phyloP scores from a whole-genome alignment of 2,888 invertebrate species.

The Tipula confusa region DNA sequence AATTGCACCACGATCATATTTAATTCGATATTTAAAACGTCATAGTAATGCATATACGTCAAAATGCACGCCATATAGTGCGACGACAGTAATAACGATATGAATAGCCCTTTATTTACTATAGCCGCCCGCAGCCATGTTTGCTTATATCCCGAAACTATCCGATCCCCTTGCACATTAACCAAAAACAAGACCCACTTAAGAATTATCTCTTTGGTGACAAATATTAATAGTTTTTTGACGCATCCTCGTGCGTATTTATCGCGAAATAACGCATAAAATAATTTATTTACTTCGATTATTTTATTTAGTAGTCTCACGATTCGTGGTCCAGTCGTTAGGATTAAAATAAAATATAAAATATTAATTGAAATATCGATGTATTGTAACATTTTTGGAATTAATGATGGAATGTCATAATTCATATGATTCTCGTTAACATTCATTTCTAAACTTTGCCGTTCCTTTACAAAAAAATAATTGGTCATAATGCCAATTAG shows the following conservation, averaged over 20 bases:
- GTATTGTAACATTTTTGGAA: background rate
- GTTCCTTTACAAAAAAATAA: background rate
- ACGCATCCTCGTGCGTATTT: background rate
- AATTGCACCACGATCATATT: background rate
- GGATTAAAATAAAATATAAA: background rate
- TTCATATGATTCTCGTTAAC: background rate
- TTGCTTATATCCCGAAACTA: background rate
- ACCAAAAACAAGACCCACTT: background rate
- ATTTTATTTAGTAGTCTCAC: background rate
- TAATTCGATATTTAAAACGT: background rate
- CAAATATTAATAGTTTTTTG: background rate
- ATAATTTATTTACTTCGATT: background rate
- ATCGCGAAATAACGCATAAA: background rate
- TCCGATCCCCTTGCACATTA: no score
- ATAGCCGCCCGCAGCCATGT: background rate
- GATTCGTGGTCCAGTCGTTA: background rate
- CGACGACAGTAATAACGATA: background rate
- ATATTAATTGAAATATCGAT: background rate
- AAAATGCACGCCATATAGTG: background rate
- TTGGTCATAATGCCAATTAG: background rate
- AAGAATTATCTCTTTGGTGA: background rate
- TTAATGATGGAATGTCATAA: background rate
- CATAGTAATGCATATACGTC: background rate
- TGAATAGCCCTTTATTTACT: background rate
- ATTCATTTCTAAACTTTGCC: background rate